Conservation (phyloP, 53 echinoderm and acorn worm genomes). For the Hippasteria phrygiana region DNA sequence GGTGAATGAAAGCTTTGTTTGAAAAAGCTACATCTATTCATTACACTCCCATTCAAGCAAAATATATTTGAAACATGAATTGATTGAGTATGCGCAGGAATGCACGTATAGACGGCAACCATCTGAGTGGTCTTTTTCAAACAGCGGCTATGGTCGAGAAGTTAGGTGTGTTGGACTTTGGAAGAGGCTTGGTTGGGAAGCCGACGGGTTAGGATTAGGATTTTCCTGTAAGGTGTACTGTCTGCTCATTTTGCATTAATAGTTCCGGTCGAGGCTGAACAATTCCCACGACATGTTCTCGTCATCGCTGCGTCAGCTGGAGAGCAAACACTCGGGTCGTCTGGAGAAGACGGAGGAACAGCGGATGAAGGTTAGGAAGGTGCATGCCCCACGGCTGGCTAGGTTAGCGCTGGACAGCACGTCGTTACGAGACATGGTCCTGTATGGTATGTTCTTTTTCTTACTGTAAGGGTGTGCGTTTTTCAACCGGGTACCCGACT, state of each 20-base stretch:
- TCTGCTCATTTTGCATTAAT: not conserved
- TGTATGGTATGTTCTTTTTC: slow-evolving; percentile 77
- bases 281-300: slow-evolving; percentile 97
- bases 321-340: slow-evolving; percentile 91
- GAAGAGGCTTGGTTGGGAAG: no score
- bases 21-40: no score
- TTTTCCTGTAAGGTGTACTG: not conserved
- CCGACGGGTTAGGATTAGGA: not conserved
- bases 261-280: slow-evolving; percentile 90
- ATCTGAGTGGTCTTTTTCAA: no score
- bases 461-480: not conserved
- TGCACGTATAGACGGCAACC: no score
- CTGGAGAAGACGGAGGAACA: slow-evolving; percentile 95
- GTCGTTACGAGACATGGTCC: slow-evolving; percentile 88
- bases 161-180: no score
- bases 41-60: no score
- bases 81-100: no score
- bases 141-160: no score
- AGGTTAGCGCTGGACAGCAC: slow-evolving; percentile 95
- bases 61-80: no score
- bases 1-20: no score
- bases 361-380: slow-evolving; percentile 95
- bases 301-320: slow-evolving; percentile 88
- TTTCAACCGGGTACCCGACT: not conserved
- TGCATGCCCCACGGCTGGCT: slow-evolving; percentile 89